phyloP scores from a whole-genome alignment of 2,888 invertebrate species.

The Drosophila picticornis region DNA sequence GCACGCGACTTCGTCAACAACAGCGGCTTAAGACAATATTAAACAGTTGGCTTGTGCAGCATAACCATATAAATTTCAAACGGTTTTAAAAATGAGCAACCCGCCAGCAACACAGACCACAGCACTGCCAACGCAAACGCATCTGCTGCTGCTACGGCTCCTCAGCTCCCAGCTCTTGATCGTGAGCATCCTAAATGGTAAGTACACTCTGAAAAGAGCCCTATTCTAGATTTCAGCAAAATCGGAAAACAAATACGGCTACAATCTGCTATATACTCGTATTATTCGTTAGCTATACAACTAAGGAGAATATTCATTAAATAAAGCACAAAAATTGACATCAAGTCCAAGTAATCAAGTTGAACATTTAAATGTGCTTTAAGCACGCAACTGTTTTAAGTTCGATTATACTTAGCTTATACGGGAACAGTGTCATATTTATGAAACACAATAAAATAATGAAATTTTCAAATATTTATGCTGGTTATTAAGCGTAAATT shows the following conservation, averaged over 20 bases:
- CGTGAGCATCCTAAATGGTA: conserved; percentile 56
- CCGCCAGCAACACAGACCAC: conserved; percentile 21
- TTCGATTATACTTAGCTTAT: neutral
- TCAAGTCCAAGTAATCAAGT: neutral
- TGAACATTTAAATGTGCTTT: neutral
- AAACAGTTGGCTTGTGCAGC: conserved; percentile 69
- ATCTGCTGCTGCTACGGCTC: conserved; percentile 36
- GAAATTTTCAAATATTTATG: conserved; percentile 69
- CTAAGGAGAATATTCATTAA: neutral
- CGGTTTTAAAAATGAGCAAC: conserved; percentile 79
- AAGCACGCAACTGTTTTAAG: neutral
- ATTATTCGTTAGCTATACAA: neutral
- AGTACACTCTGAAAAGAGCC: conserved; percentile 22
- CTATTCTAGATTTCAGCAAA: neutral
- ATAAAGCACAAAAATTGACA: neutral
- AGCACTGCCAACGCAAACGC: conserved; percentile 6
- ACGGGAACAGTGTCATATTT: neutral
- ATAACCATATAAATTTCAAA: conserved; percentile 71
- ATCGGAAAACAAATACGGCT: neutral
- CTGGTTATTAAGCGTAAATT: conserved; percentile 61
- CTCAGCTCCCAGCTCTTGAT: conserved; percentile 41
- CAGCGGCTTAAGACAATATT: conserved; percentile 44
- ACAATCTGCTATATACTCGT: too few relatives aligned
- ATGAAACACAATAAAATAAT: neutral
- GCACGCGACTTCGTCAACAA: conserved; percentile 46